These are phyloP conservation scores for Forbesichthys papilliferus DNA, from an alignment of 2,113 vertebrate species.

Conservation along the genomic window DNA sequence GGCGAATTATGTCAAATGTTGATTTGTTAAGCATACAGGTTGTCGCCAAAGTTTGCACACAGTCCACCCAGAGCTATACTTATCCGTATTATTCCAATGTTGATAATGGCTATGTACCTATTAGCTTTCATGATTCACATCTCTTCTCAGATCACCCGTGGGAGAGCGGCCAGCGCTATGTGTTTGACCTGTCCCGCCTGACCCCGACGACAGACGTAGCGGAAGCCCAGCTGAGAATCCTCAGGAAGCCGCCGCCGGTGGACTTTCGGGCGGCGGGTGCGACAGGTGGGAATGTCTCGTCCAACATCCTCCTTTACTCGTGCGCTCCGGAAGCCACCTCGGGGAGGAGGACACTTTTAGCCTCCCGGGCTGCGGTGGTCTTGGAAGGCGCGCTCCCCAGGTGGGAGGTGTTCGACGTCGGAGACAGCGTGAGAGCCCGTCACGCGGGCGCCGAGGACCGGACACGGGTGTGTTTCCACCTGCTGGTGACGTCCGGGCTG, in stretches of 20 bases:
- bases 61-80: too few species aligned
- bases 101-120: too few species aligned
- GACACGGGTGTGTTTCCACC: slow-evolving; percentile 77
- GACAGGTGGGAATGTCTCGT: slow-evolving; percentile 58
- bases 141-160: slow-evolving; percentile 35
- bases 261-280: slow-evolving; percentile 7
- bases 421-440: too few species aligned
- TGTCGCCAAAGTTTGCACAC: too few species aligned
- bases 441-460: too few species aligned
- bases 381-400: slow-evolving; percentile 1
- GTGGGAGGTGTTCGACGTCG: slow-evolving; percentile 65
- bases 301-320: slow-evolving; percentile 77
- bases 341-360: slow-evolving; percentile 24
- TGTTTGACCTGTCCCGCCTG: slow-evolving; percentile 79
- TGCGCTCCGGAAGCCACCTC: slow-evolving; percentile 58
- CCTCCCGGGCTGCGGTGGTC: slow-evolving; percentile 68
- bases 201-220: too few species aligned
- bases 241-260: slow-evolving; percentile 63
- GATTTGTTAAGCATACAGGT: too few species aligned
- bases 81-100: too few species aligned
- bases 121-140: not conserved
- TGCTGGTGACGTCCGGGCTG: slow-evolving; percentile 69
- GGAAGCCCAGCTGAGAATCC: slow-evolving; percentile 78
- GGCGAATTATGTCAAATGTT: too few species aligned
- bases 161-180: slow-evolving; percentile 71